Evolutionary conservation across 2,888 invertebrate species (phyloP).

Genomic region (Osmoderma eremita): DNA sequence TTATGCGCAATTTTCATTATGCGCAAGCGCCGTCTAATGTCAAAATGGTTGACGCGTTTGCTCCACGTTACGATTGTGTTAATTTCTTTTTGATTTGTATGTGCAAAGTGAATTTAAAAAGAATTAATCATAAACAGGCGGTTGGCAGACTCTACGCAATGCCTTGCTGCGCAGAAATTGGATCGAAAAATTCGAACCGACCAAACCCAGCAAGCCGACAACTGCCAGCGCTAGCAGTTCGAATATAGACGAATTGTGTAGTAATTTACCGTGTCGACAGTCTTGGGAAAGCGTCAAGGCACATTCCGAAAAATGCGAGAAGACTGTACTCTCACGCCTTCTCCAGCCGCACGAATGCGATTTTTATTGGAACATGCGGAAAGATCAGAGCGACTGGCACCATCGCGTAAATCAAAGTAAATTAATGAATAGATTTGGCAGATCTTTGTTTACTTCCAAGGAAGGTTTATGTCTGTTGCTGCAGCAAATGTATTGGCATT

Average conservation of each 20-base stretch:
- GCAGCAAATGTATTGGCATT: conserved; percentile 87
- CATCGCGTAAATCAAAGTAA: conserved; percentile 71
- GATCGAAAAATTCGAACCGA: conserved; percentile 73
- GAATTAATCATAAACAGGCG: conserved; percentile 62
- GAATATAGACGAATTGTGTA: conserved; percentile 58
- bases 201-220: conserved; percentile 44
- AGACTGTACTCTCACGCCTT: conserved; percentile 74
- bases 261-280: conserved; percentile 60
- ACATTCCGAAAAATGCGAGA: conserved; percentile 73
- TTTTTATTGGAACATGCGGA: conserved; percentile 89
- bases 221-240: conserved; percentile 26
- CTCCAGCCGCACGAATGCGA: conserved; percentile 83
- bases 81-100: too few species aligned
- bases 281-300: conserved; percentile 60
- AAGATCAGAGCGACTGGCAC: conserved; percentile 82
- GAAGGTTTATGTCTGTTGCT: conserved; percentile 84
- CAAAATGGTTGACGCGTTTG: too few species aligned
- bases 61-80: too few species aligned
- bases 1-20: too few species aligned
- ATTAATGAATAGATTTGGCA: conserved; percentile 82
- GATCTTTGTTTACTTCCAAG: conserved; percentile 92
- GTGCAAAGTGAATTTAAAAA: too few species aligned
- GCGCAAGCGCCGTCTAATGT: too few species aligned
- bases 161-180: conserved; percentile 78
- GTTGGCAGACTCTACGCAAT: conserved; percentile 76